phyloP scores from a whole-genome alignment of 2,888 invertebrate genomes.

The Endomychus coccineus region DNA sequence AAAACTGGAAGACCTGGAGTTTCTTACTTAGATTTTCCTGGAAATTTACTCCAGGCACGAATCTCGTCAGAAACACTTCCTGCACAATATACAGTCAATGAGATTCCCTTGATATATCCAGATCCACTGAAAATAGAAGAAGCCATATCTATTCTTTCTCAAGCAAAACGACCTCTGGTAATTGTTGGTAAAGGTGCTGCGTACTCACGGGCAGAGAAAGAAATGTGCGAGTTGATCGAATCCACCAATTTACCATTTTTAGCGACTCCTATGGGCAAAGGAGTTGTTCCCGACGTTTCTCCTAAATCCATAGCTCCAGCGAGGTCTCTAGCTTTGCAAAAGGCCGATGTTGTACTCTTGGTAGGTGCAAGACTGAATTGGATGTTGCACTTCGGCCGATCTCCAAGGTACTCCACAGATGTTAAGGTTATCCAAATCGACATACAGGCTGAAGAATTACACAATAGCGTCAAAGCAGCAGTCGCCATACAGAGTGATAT shows the following conservation, averaged over 20 bases:
- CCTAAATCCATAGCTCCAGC: slow-evolving; percentile 76
- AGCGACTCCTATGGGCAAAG: slow-evolving; percentile 93
- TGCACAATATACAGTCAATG: slow-evolving; percentile 48
- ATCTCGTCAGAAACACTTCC: slow-evolving; percentile 39
- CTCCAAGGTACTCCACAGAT: slow-evolving; percentile 73
- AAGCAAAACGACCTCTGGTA: slow-evolving; percentile 76
- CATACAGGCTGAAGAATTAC: slow-evolving; percentile 80
- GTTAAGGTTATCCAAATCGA: slow-evolving; percentile 92
- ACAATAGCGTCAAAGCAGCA: slow-evolving; percentile 76
- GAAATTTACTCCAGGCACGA: slow-evolving; percentile 61
- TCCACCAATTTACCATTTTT: slow-evolving; percentile 77
- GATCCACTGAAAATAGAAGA: slow-evolving; percentile 58
- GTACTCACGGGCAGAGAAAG: slow-evolving; percentile 56
- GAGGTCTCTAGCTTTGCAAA: slow-evolving; percentile 74
- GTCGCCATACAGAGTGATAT: slow-evolving; percentile 84
- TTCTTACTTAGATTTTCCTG: slow-evolving; percentile 86
- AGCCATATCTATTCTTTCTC: slow-evolving; percentile 61
- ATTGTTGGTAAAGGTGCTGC: slow-evolving; percentile 70
- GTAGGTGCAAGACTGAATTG: slow-evolving; percentile 88
- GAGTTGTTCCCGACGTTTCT: slow-evolving; percentile 66
- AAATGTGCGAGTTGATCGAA: slow-evolving; percentile 61
- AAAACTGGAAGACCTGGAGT: slow-evolving; percentile 86
- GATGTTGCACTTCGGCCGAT: slow-evolving; percentile 93
- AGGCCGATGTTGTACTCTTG: slow-evolving; percentile 77
- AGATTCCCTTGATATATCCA: slow-evolving; percentile 63